phyloP scores from a whole-genome alignment of 30 jellyfish, hydroid and myxozoan genomes.

The Cassiopea xamachana region DNA sequence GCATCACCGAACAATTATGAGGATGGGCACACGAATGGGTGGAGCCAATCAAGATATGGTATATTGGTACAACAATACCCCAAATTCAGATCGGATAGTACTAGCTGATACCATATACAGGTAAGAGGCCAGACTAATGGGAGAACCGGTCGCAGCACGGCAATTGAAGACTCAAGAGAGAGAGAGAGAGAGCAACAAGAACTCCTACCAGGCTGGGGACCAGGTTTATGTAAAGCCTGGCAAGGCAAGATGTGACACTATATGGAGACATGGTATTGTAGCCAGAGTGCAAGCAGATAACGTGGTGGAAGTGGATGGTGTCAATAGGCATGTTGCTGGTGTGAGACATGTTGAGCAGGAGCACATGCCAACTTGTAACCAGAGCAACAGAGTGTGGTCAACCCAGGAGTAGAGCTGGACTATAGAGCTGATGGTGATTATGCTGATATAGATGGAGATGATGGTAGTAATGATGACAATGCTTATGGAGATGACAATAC shows the following conservation, averaged over 20 bases:
- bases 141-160: constrained; percentile 35
- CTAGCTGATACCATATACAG: constrained; percentile 21
- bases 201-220: constrained; percentile 27
- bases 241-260: neutral
- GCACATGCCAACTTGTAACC: too few species aligned
- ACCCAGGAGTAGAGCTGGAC: too few species aligned
- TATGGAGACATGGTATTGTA: too few species aligned
- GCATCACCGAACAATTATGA: constrained; percentile 27
- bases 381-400: too few species aligned
- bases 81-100: constrained; percentile 21
- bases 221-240: constrained; percentile 24
- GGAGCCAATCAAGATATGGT: constrained; percentile 14
- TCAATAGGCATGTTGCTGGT: too few species aligned
- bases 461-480: too few species aligned
- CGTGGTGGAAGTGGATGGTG: too few species aligned
- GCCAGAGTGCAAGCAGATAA: too few species aligned
- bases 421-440: too few species aligned
- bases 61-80: constrained; percentile 35
- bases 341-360: too few species aligned
- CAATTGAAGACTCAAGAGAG: constrained; percentile 12
- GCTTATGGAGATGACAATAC: too few species aligned
- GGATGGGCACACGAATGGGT: constrained; percentile 1
- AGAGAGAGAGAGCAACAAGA: constrained; percentile 6
- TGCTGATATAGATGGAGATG: too few species aligned
- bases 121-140: constrained; percentile 12